These are phyloP conservation scores for Teleiodes luculella DNA, from an alignment of 2,888 invertebrate species.

Conservation along the genomic window DNA sequence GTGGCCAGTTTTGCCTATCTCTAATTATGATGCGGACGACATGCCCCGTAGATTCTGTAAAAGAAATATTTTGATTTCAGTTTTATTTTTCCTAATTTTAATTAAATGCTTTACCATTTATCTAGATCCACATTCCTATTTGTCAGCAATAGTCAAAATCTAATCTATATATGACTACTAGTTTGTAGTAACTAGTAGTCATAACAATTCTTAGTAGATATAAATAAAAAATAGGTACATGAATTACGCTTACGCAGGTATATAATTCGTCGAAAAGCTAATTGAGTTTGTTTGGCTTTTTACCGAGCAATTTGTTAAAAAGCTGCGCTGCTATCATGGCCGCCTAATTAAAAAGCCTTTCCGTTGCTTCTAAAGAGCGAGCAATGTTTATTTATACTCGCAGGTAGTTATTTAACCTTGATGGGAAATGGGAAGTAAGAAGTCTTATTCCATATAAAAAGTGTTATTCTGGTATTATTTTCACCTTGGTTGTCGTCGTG, in stretches of 20 bases:
- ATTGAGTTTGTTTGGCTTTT: neutral
- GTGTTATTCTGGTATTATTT: slow-evolving; percentile 19
- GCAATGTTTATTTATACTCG: neutral
- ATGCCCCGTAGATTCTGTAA: too few relatives aligned
- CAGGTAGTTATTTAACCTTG: neutral
- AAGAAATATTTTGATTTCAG: too few relatives aligned
- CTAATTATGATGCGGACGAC: too few relatives aligned
- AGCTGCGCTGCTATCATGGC: neutral
- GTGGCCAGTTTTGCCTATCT: too few relatives aligned
- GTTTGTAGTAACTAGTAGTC: too few relatives aligned
- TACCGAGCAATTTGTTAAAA: neutral
- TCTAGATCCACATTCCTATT: too few relatives aligned
- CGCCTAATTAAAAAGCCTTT: neutral
- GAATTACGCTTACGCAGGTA: neutral
- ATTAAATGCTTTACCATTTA: too few relatives aligned
- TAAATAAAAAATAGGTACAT: too few relatives aligned
- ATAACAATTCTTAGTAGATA: too few relatives aligned
- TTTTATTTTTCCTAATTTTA: too few relatives aligned
- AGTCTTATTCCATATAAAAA: neutral
- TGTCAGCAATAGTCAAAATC: too few relatives aligned
- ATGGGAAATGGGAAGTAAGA: neutral
- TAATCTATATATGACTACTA: too few relatives aligned
- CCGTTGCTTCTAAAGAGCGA: neutral
- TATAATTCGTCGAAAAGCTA: neutral
- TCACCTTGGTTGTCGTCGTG: slow-evolving; percentile 34